A percentile compares a stretch with the other conserved stretches of the same genome.
Evolutionary conservation across 2,888 invertebrate species (phyloP).

Genomic region (Nomada flava): DNA sequence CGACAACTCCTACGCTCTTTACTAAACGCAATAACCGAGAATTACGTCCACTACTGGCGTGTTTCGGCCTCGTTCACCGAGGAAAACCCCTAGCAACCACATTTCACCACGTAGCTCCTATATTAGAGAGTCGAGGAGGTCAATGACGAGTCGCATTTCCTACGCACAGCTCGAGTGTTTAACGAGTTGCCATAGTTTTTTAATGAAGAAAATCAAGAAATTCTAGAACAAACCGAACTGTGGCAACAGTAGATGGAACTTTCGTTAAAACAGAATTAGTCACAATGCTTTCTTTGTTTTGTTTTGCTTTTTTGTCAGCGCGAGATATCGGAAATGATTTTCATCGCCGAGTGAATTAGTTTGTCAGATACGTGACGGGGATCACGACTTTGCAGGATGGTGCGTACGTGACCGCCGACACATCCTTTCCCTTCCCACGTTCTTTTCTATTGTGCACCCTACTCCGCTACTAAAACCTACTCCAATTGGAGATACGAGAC

Average conservation of each 20-base stretch:
- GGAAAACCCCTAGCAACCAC: not conserved
- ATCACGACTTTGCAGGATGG: not conserved
- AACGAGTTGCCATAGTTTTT: no score
- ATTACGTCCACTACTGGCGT: constrained; percentile 15
- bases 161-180: not conserved
- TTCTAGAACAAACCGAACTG: no score
- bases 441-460: not conserved
- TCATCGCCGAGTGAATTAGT: not conserved
- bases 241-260: not conserved
- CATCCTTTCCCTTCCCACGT: not conserved
- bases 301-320: not conserved
- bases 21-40: constrained; percentile 30
- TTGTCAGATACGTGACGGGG: not conserved
- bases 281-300: not conserved
- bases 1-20: not conserved
- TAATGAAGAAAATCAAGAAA: no score
- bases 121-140: not conserved
- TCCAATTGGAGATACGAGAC: no score
- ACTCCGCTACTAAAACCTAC: no score
- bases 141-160: constrained; percentile 15
- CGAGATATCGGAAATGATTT: not conserved
- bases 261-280: not conserved
- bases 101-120: not conserved
- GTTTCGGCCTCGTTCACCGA: constrained; percentile 11
- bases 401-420: constrained; percentile 17